These are phyloP conservation scores for Criorhina ranunculi DNA, from an alignment of 2,888 invertebrate genomes.

Conservation along the genomic window DNA sequence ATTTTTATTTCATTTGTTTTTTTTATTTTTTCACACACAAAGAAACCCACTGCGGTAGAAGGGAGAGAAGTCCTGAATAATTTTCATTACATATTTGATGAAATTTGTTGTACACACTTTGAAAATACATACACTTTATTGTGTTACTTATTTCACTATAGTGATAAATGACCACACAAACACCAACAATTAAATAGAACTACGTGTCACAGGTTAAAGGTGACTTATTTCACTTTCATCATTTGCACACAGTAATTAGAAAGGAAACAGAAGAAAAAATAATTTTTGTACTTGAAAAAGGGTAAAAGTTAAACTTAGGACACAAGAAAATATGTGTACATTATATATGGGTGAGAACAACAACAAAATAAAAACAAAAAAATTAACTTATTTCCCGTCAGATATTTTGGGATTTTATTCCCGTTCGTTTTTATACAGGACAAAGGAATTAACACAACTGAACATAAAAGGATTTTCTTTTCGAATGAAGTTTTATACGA, in stretches of 20 bases:
- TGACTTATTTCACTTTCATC: slow-evolving; percentile 3
- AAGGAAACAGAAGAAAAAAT: not conserved
- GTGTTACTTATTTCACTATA: slow-evolving; percentile 1
- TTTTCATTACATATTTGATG: slow-evolving; percentile 32
- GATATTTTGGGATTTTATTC: slow-evolving; percentile 15
- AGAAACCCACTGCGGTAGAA: slow-evolving; percentile 49
- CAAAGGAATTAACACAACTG: slow-evolving; percentile 69
- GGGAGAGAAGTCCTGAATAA: slow-evolving; percentile 27
- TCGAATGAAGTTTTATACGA: slow-evolving; percentile 27
- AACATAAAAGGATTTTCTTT: slow-evolving; percentile 6
- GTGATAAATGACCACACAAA: slow-evolving; percentile 37
- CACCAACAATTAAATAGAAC: slow-evolving; percentile 42
- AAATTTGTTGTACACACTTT: slow-evolving; percentile 34
- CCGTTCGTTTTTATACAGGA: slow-evolving; percentile 50
- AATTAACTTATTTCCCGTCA: slow-evolving; percentile 14
- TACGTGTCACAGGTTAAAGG: slow-evolving; percentile 50
- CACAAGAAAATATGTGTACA: slow-evolving; percentile 19
- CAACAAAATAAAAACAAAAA: slow-evolving; percentile 22
- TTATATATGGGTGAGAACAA: slow-evolving; percentile 33
- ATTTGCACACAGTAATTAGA: not conserved
- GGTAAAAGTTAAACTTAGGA: slow-evolving; percentile 6
- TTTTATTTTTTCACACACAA: slow-evolving; percentile 7
- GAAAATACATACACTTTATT: slow-evolving; percentile 26
- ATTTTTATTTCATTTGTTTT: slow-evolving; percentile 34
- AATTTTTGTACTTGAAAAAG: not conserved